Evolutionary conservation across 2,113 vertebrate genomes (phyloP).

Genomic region (Lepus europaeus): DNA sequence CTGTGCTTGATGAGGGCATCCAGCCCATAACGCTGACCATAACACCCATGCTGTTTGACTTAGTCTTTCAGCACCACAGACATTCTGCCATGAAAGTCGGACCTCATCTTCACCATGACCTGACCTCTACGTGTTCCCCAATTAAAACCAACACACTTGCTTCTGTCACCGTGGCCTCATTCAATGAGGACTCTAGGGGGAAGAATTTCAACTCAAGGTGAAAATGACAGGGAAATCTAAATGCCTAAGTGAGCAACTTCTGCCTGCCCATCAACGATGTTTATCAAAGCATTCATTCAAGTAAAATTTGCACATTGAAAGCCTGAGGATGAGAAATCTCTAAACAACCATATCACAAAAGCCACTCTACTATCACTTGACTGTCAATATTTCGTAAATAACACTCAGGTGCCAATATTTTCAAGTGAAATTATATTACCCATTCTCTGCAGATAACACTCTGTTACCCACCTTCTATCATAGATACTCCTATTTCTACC

Average conservation of each 20-base stretch:
- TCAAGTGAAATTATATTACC: neutral
- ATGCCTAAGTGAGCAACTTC: neutral
- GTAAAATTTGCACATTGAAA: neutral
- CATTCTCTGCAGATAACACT: neutral
- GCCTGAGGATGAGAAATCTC: neutral
- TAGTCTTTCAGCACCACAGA: neutral
- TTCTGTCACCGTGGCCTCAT: neutral
- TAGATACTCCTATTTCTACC: neutral
- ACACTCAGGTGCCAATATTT: neutral
- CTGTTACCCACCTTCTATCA: neutral
- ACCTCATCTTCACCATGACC: neutral
- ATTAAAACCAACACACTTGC: neutral
- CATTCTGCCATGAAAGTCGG: neutral
- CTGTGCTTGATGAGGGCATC: neutral
- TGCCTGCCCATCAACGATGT: neutral
- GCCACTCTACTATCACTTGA: fast-evolving
- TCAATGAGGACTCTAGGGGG: neutral
- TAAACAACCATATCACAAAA: neutral
- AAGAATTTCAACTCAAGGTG: constrained; percentile 41
- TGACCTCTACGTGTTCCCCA: neutral
- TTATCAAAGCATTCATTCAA: neutral
- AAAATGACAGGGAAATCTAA: constrained; percentile 3
- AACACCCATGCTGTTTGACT: neutral
- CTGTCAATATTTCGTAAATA: neutral
- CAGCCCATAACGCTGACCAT: neutral